Conservation (phyloP, 2,888 invertebrate genomes). For the Lycia hirtaria region DNA sequence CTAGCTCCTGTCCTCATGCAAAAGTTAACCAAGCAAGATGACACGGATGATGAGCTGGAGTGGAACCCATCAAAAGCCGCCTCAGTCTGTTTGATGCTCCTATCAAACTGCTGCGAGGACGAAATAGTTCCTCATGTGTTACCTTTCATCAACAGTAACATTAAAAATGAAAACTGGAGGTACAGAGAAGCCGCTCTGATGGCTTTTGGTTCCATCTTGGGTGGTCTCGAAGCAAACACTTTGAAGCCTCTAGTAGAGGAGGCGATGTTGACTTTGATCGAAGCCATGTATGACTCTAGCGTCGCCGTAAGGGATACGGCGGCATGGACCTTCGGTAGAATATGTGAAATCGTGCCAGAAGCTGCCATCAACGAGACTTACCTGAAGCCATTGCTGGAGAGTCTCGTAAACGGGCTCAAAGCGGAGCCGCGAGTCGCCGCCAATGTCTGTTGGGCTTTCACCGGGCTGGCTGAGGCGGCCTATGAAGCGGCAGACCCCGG, state of each 20-base stretch:
- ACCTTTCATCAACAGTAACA: constrained; percentile 98
- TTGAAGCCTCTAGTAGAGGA: constrained; percentile 97
- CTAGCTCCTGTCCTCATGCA: constrained; percentile 97
- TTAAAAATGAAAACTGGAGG: constrained; percentile 96
- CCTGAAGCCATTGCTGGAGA: constrained; percentile 92
- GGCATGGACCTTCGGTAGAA: constrained; percentile 99
- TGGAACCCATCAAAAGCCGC: constrained; percentile 99
- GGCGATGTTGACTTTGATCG: constrained; percentile 98
- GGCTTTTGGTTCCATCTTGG: constrained; percentile 98
- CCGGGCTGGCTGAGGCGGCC: constrained; percentile 97
- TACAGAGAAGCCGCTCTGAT: constrained; percentile 98
- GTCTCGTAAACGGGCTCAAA: constrained; percentile 93
- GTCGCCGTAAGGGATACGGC: constrained; percentile 98
- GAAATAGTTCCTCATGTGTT: constrained; percentile 97
- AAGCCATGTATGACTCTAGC: constrained; percentile 96
- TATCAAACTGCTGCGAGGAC: constrained; percentile 98
- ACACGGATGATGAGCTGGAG: constrained; percentile 98
- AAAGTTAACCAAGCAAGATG: constrained; percentile 98
- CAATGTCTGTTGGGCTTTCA: constrained; percentile 99
- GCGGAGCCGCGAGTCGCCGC: constrained; percentile 98
- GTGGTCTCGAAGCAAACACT: constrained; percentile 94
- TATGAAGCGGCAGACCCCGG: constrained; percentile 93
- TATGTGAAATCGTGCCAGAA: constrained; percentile 98
- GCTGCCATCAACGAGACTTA: constrained; percentile 95
- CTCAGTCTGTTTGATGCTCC: constrained; percentile 98